These are phyloP conservation scores for Thymelicus sylvestris DNA, from an alignment of 2,888 invertebrate species.

Conservation along the genomic window DNA sequence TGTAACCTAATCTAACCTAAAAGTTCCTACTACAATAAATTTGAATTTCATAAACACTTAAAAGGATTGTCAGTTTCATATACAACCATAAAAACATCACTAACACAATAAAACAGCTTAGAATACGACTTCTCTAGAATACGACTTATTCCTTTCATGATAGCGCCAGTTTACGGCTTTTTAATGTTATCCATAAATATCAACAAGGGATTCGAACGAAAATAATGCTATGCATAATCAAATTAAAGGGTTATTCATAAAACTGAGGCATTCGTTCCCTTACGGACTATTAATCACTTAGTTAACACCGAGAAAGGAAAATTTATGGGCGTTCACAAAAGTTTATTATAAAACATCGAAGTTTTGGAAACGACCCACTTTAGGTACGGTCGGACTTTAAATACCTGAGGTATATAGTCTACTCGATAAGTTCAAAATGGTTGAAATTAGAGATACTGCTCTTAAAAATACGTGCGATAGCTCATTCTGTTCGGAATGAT, in stretches of 20 bases:
- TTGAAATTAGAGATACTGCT: too few relatives aligned
- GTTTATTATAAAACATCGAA: constrained; percentile 37
- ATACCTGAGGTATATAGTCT: constrained; percentile 7
- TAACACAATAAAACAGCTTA: constrained; percentile 55
- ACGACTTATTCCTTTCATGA: constrained; percentile 47
- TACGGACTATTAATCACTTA: constrained; percentile 48
- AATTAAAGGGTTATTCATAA: constrained; percentile 59
- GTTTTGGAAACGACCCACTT: constrained; percentile 27
- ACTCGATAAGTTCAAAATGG: too few relatives aligned
- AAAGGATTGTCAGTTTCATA: constrained; percentile 14
- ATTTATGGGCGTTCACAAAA: constrained; percentile 47
- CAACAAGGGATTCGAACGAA: constrained; percentile 49
- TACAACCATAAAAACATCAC: constrained; percentile 58
- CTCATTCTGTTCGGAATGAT: too few relatives aligned
- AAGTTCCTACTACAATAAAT: neutral
- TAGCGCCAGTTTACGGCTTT: constrained; percentile 26
- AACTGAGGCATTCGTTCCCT: constrained; percentile 48
- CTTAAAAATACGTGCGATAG: too few relatives aligned
- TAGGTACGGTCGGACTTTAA: constrained; percentile 7
- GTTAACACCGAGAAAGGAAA: constrained; percentile 43
- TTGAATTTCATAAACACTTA: constrained; percentile 4
- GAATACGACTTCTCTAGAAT: constrained; percentile 52
- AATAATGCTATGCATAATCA: constrained; percentile 58
- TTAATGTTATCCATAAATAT: constrained; percentile 57
- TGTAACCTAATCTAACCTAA: too few relatives aligned